Evolutionary conservation across 1,140 invertebrate genomes (phyloP).

Genomic region (Ostrea denselamellosa): DNA sequence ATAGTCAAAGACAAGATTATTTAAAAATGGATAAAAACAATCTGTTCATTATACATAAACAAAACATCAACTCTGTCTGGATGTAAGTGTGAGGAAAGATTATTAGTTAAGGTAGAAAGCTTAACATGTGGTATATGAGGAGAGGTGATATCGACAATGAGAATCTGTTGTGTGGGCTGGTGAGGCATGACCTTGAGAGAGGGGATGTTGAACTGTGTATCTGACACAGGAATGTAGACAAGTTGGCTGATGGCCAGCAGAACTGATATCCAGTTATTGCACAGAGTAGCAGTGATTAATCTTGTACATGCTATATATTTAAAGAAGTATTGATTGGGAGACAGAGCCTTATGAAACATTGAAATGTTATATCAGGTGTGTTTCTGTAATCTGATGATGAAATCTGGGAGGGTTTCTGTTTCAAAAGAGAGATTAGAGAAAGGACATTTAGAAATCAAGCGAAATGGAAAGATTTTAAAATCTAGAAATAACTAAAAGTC

Average conservation of each 20-base stretch:
- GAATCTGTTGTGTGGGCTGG: neutral
- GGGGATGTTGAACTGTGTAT: constrained; percentile 2
- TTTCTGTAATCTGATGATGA: too few species aligned
- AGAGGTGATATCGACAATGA: neutral
- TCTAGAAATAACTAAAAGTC: too few species aligned
- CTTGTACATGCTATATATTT: neutral
- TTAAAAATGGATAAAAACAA: too few species aligned
- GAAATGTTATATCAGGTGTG: too few species aligned
- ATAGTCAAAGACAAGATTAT: too few species aligned
- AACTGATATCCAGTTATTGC: neutral
- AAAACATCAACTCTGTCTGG: neutral
- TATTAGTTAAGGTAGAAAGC: too few species aligned
- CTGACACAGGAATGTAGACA: constrained; percentile 35
- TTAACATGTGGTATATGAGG: neutral
- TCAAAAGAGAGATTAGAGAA: too few species aligned
- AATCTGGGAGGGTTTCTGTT: too few species aligned
- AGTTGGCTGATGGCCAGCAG: constrained; percentile 10
- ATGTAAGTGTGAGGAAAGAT: neutral
- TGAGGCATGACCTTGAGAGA: neutral
- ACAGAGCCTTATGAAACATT: too few species aligned
- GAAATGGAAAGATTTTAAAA: too few species aligned
- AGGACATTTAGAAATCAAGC: too few species aligned
- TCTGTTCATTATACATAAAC: neutral
- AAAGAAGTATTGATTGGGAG: too few species aligned
- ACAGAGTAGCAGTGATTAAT: neutral